Conservation (phyloP, 2,113 vertebrate genomes). For the Brachirus orientalis region DNA sequence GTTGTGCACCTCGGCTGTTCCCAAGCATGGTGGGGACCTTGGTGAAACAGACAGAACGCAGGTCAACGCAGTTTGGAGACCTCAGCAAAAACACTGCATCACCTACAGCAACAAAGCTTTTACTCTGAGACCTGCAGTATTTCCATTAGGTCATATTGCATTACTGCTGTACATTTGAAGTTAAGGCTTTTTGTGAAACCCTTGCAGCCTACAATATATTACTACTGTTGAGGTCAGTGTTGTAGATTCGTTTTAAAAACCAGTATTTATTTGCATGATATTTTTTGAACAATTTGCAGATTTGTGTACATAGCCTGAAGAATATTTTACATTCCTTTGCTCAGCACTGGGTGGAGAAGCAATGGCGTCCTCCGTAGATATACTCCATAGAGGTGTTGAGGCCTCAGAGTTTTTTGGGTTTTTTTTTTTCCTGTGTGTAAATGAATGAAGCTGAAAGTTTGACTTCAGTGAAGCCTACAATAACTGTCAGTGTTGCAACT, state of each 20-base stretch:
- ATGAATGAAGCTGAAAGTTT: slow-evolving; percentile 60
- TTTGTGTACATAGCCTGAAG: slow-evolving; percentile 68
- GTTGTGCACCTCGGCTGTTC: slow-evolving; percentile 58
- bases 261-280: slow-evolving; percentile 78
- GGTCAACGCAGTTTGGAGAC: slow-evolving; percentile 54
- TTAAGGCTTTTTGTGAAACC: slow-evolving; percentile 54
- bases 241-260: slow-evolving; percentile 60
- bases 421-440: slow-evolving; percentile 6
- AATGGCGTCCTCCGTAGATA: slow-evolving; percentile 24
- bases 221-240: slow-evolving; percentile 68
- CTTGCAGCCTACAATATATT: slow-evolving; percentile 62
- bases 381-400: slow-evolving; percentile 17
- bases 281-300: slow-evolving; percentile 61
- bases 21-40: slow-evolving; percentile 65
- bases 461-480: slow-evolving; percentile 77
- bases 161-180: slow-evolving; percentile 38
- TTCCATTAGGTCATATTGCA: slow-evolving; percentile 31
- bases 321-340: slow-evolving; percentile 71
- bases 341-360: slow-evolving; percentile 25
- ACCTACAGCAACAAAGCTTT: slow-evolving; percentile 23
- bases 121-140: slow-evolving; percentile 33
- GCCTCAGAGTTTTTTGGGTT: slow-evolving; percentile 21
- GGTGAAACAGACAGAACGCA: slow-evolving; percentile 31
- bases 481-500: slow-evolving; percentile 52
- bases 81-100: slow-evolving; percentile 45